phyloP scores from a whole-genome alignment of 2,797 vertebrate genomes.

The Picus viridis region DNA sequence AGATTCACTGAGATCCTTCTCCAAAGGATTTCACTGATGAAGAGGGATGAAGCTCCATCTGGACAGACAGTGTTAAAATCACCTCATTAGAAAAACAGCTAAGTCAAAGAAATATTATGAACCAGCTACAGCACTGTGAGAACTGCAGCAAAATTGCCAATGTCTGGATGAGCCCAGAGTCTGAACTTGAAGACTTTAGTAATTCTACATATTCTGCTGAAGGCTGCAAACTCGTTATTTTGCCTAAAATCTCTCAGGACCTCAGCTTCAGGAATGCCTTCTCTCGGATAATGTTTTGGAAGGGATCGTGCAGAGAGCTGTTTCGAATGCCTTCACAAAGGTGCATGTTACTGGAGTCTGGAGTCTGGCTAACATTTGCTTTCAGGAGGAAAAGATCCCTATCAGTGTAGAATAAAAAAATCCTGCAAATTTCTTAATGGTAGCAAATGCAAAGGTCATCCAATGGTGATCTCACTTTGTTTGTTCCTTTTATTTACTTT shows the following conservation, averaged over 20 bases:
- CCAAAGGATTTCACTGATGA: neutral
- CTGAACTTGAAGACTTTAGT: neutral
- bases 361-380: neutral
- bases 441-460: neutral
- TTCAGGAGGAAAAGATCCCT: neutral
- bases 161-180: neutral
- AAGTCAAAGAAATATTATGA: neutral
- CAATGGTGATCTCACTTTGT: neutral
- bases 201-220: rapidly evolving
- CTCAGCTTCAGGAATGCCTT: neutral
- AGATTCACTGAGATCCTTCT: neutral
- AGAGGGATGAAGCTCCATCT: neutral
- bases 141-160: neutral
- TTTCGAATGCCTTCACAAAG: neutral
- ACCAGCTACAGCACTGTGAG: neutral
- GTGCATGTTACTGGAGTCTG: neutral
- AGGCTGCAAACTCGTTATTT: neutral
- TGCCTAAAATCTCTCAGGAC: neutral
- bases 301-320: neutral
- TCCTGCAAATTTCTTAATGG: neutral
- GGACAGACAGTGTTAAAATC: neutral
- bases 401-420: neutral
- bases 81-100: neutral
- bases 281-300: neutral
- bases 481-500: too few species aligned